Conservation (phyloP, 2,888 invertebrate genomes). For the Cheiracanthium punctorium region DNA sequence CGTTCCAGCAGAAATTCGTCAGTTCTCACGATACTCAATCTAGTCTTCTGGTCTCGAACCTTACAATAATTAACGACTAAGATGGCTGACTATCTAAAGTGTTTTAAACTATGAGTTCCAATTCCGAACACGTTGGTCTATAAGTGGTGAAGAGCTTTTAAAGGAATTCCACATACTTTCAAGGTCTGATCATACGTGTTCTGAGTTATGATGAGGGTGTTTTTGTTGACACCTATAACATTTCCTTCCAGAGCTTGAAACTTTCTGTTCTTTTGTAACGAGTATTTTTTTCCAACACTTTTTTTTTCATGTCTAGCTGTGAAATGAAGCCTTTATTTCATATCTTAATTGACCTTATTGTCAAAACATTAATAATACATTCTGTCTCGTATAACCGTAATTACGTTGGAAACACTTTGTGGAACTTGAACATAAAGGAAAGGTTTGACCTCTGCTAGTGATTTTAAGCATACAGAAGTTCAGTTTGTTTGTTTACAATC, state of each 20-base stretch:
- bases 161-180: constrained; percentile 64
- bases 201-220: constrained; percentile 24
- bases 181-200: constrained; percentile 57
- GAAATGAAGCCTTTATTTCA: background rate
- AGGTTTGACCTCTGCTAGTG: too few species aligned
- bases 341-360: background rate
- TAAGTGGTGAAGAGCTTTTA: constrained; percentile 57
- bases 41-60: constrained; percentile 25
- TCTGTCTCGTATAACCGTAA: too few species aligned
- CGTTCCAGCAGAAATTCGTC: constrained; percentile 36
- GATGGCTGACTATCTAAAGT: constrained; percentile 34
- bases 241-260: background rate
- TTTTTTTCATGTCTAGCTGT: background rate
- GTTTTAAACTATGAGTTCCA: constrained; percentile 42
- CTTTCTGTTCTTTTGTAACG: background rate
- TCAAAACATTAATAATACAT: too few species aligned
- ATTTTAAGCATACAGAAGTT: too few species aligned
- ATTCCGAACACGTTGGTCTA: constrained; percentile 60
- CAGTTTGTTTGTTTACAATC: too few species aligned
- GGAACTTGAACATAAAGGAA: too few species aligned
- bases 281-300: background rate
- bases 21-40: constrained; percentile 54
- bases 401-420: too few species aligned
- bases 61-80: constrained; percentile 52
- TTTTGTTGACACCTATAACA: constrained; percentile 42